Base-by-base conservation (phyloP, 53 echinoderm and acorn worm species). In the Temnopleurus reevesii region DNA sequence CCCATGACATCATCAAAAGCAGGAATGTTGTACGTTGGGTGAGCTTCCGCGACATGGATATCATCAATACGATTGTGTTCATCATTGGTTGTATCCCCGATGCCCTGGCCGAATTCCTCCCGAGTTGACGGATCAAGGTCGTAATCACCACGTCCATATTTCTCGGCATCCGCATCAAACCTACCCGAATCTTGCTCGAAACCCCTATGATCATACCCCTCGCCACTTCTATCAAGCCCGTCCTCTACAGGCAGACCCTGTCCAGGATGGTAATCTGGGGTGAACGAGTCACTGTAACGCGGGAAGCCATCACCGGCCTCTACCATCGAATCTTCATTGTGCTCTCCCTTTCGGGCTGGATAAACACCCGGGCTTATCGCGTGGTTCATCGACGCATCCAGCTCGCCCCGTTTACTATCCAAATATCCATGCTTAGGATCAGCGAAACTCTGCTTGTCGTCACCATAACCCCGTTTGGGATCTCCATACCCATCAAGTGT, bases 1-100 rank as follows among this genome's bases (percentile, higher is more conserved):
- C 84, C 84, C 84, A 83, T 63, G 27, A 85, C 86, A 27, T 85
- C 86, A 24, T 85, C 86, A 61, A 85, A 85, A 0, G 86, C 44
- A 43, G 86, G 86, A 15, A 85, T 63, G 27, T 24, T 45, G 44
- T 26, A 59, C 0, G 61, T 19, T 13, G 27, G 23, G 26, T 54
- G 83, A 4, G 23, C 47, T 27, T 45, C 4, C 1, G 29, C 9
- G 46, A 59, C 26, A 3, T 30, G 36, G 60, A 44, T 38, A 10
- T 61, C 85, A 85, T 15, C 15, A 60, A 44, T 49, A 85, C 43
- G 43, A 85, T 59, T 60, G 53, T 85, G 25, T 46, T 27, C 28
- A 25, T 21, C 36, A 21, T 25, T 36, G 86, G 13, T 10, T 19
- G 36, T 45, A 61, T 85, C 59, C 36, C 60, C 86, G 3, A 60